Conservation (phyloP, 2,888 invertebrate species). For the Drosophila leonis region DNA sequence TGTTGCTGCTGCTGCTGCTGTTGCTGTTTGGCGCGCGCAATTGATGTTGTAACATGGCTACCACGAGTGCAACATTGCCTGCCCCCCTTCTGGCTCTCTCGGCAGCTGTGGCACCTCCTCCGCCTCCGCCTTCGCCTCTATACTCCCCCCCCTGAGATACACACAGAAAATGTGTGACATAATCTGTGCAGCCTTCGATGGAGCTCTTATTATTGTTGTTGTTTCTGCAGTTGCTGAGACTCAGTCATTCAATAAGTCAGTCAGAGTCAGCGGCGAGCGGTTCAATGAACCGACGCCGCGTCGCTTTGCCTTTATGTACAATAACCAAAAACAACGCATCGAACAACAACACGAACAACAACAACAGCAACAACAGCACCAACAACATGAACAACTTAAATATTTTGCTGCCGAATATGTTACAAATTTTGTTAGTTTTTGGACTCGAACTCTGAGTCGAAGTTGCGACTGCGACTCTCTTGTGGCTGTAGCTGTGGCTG, state of each 20-base stretch:
- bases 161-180: constrained; percentile 76
- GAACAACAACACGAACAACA: constrained; percentile 42
- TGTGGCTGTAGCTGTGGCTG: constrained; percentile 5
- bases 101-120: constrained; percentile 24
- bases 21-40: constrained; percentile 79
- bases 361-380: constrained; percentile 23
- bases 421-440: constrained; percentile 78
- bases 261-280: constrained; percentile 65
- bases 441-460: constrained; percentile 30
- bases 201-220: constrained; percentile 28
- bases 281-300: constrained; percentile 71
- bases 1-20: constrained; percentile 51
- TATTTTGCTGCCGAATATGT: constrained; percentile 78
- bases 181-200: constrained; percentile 81
- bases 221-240: constrained; percentile 56
- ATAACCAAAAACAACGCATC: constrained; percentile 61
- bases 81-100: constrained; percentile 17
- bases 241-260: constrained; percentile 80
- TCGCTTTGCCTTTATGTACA: constrained; percentile 72
- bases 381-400: constrained; percentile 65
- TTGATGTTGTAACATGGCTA: constrained; percentile 82
- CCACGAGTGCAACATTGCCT: constrained; percentile 78
- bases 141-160: constrained; percentile 72
- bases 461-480: constrained; percentile 22
- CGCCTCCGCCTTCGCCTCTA: constrained; percentile 22